Base-by-base conservation (phyloP, 1,140 invertebrate species). In the Drosophila micromelanica region DNA sequence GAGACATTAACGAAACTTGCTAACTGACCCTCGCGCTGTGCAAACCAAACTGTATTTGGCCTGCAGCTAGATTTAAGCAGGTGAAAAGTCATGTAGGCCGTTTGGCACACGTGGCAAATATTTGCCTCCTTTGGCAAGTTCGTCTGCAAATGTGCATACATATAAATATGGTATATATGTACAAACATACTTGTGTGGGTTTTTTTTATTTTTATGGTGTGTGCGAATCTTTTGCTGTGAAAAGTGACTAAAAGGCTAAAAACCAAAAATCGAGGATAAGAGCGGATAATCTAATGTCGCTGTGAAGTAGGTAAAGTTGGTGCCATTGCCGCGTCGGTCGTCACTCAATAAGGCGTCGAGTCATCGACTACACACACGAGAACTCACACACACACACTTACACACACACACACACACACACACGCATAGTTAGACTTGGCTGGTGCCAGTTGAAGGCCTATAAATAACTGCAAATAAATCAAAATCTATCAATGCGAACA, bases 381-480 rank as follows among this genome's bases (percentile, higher is more conserved):
- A n/a, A n/a, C n/a, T n/a, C n/a, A n/a, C n/a, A n/a, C n/a, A n/a
- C n/a, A 49, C 32, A 49, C 20, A 46, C 30, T 37, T 7, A 42
- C 27, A 57, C 32, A 45, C 17, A 60, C 11, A 8, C 6, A 65
- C 9, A 32, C 20, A 56, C 12, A 32, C 23, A 20, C 13, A 32
- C 20, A 40, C 13, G 59, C 17, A 13, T 7, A 59, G 23, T 49
- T 15, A 17, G 45, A 57, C 43, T 70, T 23, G 32, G 46, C 62
- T 67, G 38, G 54, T 56, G 54, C 8, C 40, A 63, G 52, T 60
- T 61, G 76, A 72, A 79, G 76, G 84, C 84, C 84, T 89, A 89
- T 89, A 89, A 89, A 89, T 89, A 89, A 89, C 84, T 84, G 84
- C 84, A 90, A 89, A 89, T 89, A 89, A 89, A 89, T 89, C 85